Conservation (phyloP, 1,140 invertebrate genomes). For the Sesamia nonagrioides region DNA sequence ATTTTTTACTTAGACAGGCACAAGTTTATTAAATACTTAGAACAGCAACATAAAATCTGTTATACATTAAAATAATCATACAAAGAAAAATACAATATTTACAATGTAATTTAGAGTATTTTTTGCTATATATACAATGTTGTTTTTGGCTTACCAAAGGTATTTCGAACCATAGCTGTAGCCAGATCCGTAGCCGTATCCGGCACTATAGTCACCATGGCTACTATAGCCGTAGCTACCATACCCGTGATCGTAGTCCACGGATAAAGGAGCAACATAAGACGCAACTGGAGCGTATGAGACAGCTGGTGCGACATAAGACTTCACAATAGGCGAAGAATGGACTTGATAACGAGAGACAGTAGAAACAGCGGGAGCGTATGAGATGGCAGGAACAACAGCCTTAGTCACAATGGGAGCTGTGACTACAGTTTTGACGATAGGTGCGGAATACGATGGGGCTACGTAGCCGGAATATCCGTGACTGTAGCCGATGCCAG, state of each 20-base stretch:
- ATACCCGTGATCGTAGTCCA: conserved; percentile 18
- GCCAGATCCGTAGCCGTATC: conserved; percentile 17
- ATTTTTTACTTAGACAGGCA: conserved; percentile 19
- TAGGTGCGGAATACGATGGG: conserved; percentile 54
- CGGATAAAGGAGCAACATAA: conserved; percentile 3
- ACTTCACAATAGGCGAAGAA: conserved; percentile 59
- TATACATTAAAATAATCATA: conserved; percentile 42
- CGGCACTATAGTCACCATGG: background rate
- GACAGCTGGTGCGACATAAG: conserved; percentile 49
- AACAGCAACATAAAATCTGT: background rate
- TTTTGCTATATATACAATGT: background rate
- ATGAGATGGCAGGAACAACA: conserved; percentile 47
- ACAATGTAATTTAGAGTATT: conserved; percentile 1
- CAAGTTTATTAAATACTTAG: conserved; percentile 39
- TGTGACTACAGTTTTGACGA: conserved; percentile 53
- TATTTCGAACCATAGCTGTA: conserved; percentile 39
- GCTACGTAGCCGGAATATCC: conserved; percentile 54
- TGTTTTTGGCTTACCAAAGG: conserved; percentile 25
- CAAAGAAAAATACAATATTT: conserved; percentile 15
- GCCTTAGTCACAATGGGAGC: conserved; percentile 53
- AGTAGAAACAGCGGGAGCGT: conserved; percentile 58
- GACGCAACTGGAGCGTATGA: background rate
- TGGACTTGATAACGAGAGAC: conserved; percentile 62
- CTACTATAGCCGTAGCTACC: conserved; percentile 15
- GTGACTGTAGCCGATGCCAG: conserved; percentile 53